Conservation (phyloP, 2,797 vertebrate genomes). For the Darevskia nairensis region DNA sequence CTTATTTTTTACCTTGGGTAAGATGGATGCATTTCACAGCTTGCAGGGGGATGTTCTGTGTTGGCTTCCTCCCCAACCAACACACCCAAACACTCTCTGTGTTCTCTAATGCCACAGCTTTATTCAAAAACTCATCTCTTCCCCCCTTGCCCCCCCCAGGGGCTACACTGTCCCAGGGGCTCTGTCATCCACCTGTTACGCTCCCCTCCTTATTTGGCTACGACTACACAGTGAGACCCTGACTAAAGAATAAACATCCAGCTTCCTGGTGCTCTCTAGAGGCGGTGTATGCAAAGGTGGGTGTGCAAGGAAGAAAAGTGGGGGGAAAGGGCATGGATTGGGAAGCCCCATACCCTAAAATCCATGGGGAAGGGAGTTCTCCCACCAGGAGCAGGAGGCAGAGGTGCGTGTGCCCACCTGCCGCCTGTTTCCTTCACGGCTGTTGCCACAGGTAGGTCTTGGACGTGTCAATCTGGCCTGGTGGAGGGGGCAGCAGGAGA, state of each 20-base stretch:
- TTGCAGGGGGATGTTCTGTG: too few species aligned
- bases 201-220: slow-evolving; percentile 20
- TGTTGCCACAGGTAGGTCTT: slow-evolving; percentile 88
- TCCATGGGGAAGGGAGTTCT: slow-evolving; percentile 4
- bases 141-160: slow-evolving; percentile 33
- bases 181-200: background rate
- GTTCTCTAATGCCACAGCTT: slow-evolving; percentile 12
- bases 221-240: slow-evolving; percentile 19
- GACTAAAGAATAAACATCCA: slow-evolving; percentile 2
- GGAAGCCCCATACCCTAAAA: slow-evolving; percentile 22
- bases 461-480: slow-evolving; percentile 83
- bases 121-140: slow-evolving; percentile 16
- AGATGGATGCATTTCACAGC: background rate
- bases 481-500: slow-evolving; percentile 41
- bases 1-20: background rate
- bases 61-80: background rate
- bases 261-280: background rate
- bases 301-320: background rate
- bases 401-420: background rate
- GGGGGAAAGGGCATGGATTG: slow-evolving; percentile 1
- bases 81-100: background rate
- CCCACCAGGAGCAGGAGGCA: background rate
- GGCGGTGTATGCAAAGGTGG: background rate
- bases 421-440: slow-evolving; percentile 24
- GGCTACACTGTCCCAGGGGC: slow-evolving; percentile 33